Conservation (phyloP, 2,888 invertebrate species). For the Drosophila helvetica region DNA sequence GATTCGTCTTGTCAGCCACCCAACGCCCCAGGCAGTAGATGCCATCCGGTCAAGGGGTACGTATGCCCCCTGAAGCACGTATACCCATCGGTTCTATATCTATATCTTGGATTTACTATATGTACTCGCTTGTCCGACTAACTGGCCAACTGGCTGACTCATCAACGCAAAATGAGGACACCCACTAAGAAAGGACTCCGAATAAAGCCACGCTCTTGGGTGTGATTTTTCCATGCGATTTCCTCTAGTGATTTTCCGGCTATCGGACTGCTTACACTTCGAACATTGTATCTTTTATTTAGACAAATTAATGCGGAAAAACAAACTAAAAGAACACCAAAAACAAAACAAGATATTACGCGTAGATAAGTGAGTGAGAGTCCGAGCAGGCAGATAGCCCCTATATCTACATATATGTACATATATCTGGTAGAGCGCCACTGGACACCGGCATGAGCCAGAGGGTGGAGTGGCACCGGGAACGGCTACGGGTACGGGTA, state of each 20-base stretch:
- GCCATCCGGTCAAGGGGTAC: background rate
- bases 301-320: slow-evolving; percentile 35
- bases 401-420: slow-evolving; percentile 1
- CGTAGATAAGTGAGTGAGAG: slow-evolving; percentile 23
- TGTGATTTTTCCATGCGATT: background rate
- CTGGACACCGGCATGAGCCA: slow-evolving; percentile 2
- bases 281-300: slow-evolving; percentile 21
- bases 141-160: no score
- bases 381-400: background rate
- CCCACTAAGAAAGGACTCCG: background rate
- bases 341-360: slow-evolving; percentile 14
- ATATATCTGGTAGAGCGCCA: background rate
- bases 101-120: no score
- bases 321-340: slow-evolving; percentile 10
- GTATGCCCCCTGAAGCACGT: slow-evolving; percentile 26
- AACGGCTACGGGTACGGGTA: background rate
- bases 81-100: slow-evolving; percentile 4
- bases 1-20: slow-evolving; percentile 8
- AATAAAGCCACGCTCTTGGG: background rate
- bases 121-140: no score
- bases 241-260: background rate
- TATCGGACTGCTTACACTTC: slow-evolving; percentile 2
- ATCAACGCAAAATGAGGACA: no score
- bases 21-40: slow-evolving; percentile 10
- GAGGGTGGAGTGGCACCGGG: slow-evolving; percentile 1